Evolutionary conservation across 2,113 vertebrate genomes (phyloP), one percentile per base, ranked within the genome.

Genomic region (Choloepus hoffmanni): DNA sequence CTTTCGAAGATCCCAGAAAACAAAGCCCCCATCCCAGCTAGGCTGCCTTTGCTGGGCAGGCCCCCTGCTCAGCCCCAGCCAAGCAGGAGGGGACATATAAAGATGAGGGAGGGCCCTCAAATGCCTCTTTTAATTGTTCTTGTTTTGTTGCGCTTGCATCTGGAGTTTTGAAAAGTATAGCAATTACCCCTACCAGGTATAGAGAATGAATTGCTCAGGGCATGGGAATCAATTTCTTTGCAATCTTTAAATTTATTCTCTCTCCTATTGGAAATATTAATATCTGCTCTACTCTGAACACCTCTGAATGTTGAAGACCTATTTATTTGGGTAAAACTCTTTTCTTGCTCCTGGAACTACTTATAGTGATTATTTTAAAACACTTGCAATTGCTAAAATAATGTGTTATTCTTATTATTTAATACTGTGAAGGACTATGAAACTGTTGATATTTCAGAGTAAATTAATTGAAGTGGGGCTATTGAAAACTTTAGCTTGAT

Each of bases 371-470:
- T 94, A 16, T 96, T 78, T 98, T 95, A 94, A 95, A 94, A 82
- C 33, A 3, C 40, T 40, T 68, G 89, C 92, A 94, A 97, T 86
- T 45, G 81, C 70, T 36, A 82, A 96, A 96, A 93, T 70, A 96
- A 68, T 96, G 78, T 73, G 67, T 40, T 72, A 48, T 93, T 97
- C 97, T 87, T 95, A 45, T 68, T 97, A 0, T 95, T 96, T 97
- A 95, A 90, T 94, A 95, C 33, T 45, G n/a, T 90, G 67, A 36
- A 45, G 60, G 95, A 88, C 9, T 79, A 24, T 78, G 50, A 91
- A 68, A 72, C 30, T 43, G 67, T 40, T 83, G 81, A 58, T 85
- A 70, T 70, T 92, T 92, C 78, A 73, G 67, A 95, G 58, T 81
- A 60, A 93, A 89, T 74, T 89, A 67, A 89, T 72, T 16, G 50